Conservation (phyloP, 1,140 invertebrate species). For the Carcinoscorpius rotundicauda region DNA sequence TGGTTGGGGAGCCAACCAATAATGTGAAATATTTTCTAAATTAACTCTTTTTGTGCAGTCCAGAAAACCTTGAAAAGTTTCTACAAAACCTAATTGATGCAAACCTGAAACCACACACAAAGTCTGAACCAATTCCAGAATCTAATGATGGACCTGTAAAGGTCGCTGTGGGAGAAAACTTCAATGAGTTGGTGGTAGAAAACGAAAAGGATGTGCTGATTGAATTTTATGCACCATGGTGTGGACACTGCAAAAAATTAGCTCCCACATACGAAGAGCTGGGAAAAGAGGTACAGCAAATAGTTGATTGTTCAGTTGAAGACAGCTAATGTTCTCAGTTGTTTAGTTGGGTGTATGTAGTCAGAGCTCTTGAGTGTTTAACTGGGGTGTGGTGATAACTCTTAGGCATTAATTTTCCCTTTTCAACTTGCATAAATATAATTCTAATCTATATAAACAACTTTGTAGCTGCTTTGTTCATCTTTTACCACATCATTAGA, state of each 20-base stretch:
- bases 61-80: slow-evolving; percentile 81
- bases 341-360: no score
- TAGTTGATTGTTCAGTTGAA: no score
- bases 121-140: slow-evolving; percentile 87
- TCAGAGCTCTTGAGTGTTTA: no score
- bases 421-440: background rate
- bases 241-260: slow-evolving; percentile 95
- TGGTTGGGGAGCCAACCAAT: background rate
- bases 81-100: slow-evolving; percentile 68
- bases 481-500: no score
- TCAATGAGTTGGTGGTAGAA: slow-evolving; percentile 86
- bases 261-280: slow-evolving; percentile 89
- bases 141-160: slow-evolving; percentile 72
- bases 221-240: slow-evolving; percentile 48
- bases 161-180: slow-evolving; percentile 90
- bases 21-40: background rate
- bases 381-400: no score
- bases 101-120: slow-evolving; percentile 81
- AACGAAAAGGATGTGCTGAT: slow-evolving; percentile 86
- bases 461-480: no score
- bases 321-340: background rate
- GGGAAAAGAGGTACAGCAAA: slow-evolving; percentile 57
- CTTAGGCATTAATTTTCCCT: no score
- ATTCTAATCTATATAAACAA: no score
- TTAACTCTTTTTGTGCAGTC: slow-evolving; percentile 38